Evolutionary conservation across 1,140 invertebrate genomes (phyloP), one percentile per base, ranked within the genome.

Genomic region (Drosophila punjabiensis): DNA sequence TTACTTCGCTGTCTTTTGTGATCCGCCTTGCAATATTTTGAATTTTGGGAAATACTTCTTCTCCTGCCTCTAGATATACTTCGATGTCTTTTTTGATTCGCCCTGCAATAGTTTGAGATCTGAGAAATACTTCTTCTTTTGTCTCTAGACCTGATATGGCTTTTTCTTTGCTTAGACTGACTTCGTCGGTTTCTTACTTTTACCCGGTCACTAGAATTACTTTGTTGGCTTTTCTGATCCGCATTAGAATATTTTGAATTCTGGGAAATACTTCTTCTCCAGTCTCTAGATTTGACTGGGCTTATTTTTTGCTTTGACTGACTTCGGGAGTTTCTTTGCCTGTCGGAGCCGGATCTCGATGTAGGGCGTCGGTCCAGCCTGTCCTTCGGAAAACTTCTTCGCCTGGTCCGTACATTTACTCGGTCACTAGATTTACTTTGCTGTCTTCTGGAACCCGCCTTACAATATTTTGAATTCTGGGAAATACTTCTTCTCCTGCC

Each of bases 351-450:
- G 37, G 18, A 16, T 37, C 33, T n/a, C 3, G 13, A 28, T 28
- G 13, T 28, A 16, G 16, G 16, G 5, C 32, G 7, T 32, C 20
- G 63, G 18, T 33, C 37, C 2, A 33, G 10, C 16, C 30, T 45
- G 10, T 69, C 30, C 13, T 18, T 64, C 6, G 66, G 63, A 16
- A 16, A 18, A 37, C 18, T 41, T 47, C 33, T 61, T 28, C 18
- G 67, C 1, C 37, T 3, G 5, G n/a, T 16, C 2, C 48, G n/a
- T 20, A 20, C 6, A 9, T 33, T 35, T 20, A 1, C 20, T 11
- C 33, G 37, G 5, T 70, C 45, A 6, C 10, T 52, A 24, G 67
- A 50, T 32, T n/a, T 39, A n/a, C 55, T 61, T 5, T 6, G 30
- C 5, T n/a, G 55, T 18, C 16, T 52, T 30, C 18, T 41, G n/a